Conservation (phyloP, 2,797 vertebrate species). For the Sebastes oblongus region DNA sequence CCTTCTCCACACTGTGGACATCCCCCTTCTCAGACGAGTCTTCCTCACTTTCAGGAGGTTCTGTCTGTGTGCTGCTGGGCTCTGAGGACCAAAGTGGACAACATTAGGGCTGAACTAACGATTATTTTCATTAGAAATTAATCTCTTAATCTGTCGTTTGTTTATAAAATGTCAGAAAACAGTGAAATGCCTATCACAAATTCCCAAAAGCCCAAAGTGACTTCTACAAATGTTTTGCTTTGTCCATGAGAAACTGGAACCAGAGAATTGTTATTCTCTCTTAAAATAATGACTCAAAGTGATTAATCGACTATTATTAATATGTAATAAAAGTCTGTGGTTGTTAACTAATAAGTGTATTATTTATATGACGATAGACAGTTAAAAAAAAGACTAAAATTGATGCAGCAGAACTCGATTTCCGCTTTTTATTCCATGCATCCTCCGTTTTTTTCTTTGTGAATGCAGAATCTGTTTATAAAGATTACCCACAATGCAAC, state of each 20-base stretch:
- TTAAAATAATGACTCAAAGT: background rate
- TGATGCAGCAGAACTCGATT: background rate
- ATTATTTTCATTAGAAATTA: background rate
- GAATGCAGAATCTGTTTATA: too few relatives aligned
- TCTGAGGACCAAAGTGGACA: conserved; percentile 68
- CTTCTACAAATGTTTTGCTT: background rate
- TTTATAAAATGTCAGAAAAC: background rate
- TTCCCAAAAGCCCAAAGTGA: background rate
- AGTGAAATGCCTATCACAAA: background rate
- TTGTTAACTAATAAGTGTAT: background rate
- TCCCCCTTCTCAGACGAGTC: conserved; percentile 78
- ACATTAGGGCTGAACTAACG: background rate
- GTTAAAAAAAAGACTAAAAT: too few relatives aligned
- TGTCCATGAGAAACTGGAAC: background rate
- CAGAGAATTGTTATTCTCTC: background rate
- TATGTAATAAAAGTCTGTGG: background rate
- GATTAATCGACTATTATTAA: background rate
- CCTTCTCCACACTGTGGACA: conserved; percentile 76
- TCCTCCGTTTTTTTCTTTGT: too few relatives aligned
- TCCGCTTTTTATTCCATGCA: background rate
- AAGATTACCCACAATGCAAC: background rate
- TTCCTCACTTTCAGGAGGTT: conserved; percentile 68
- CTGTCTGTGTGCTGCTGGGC: conserved; percentile 82
- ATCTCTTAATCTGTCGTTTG: background rate
- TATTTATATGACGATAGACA: background rate